Evolutionary conservation across 2,797 vertebrate genomes (phyloP).

Genomic region (Eleutherodactylus coqui): DNA sequence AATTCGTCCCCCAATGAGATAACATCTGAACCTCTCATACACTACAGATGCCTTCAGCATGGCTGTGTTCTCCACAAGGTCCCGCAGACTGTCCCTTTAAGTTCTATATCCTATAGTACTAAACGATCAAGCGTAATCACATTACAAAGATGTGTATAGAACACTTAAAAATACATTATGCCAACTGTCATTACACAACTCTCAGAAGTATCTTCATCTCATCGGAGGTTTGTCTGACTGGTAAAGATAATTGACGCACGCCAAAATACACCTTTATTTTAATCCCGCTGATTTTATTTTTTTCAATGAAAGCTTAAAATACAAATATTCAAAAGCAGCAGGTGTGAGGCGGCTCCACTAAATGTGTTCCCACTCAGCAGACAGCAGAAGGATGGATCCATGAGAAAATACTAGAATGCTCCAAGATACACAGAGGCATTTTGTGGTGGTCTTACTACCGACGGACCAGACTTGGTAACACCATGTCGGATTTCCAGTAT

Average conservation of each 20-base stretch:
- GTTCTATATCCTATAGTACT: too few relatives aligned
- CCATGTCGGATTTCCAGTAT: not conserved
- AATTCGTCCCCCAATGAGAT: too few relatives aligned
- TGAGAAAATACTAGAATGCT: not conserved
- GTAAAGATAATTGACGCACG: not conserved
- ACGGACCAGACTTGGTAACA: not conserved
- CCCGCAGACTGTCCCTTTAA: too few relatives aligned
- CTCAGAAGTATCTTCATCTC: not conserved
- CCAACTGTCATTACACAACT: not conserved
- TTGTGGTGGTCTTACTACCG: not conserved
- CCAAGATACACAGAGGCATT: not conserved
- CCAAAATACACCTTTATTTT: slow-evolving; percentile 15
- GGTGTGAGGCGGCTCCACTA: not conserved
- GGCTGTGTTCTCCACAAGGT: too few relatives aligned
- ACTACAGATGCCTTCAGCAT: too few relatives aligned
- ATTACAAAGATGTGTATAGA: not conserved
- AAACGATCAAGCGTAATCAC: not conserved
- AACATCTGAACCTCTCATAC: too few relatives aligned
- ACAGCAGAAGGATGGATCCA: not conserved
- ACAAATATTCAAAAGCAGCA: slow-evolving; percentile 10
- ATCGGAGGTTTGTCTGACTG: not conserved
- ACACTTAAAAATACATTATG: not conserved
- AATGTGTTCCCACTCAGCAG: not conserved
- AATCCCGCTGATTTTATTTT: not conserved
- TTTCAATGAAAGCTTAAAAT: slow-evolving; percentile 3